phyloP scores from a whole-genome alignment of 2,888 invertebrate species.

The Gortyna flavago region DNA sequence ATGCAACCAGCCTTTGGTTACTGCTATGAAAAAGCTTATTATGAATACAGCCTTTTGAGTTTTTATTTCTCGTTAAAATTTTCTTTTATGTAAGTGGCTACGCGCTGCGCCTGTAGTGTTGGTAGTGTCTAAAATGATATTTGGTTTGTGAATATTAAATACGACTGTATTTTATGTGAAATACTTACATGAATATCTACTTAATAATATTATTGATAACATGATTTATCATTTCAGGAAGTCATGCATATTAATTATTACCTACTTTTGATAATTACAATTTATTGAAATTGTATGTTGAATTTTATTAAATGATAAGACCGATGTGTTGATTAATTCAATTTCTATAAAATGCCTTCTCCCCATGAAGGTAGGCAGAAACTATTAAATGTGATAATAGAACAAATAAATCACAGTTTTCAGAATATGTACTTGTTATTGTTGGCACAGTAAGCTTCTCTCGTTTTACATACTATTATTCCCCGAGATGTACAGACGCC shows the following conservation, averaged over 20 bases:
- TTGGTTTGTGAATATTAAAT: constrained; percentile 2
- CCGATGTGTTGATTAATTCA: constrained; percentile 10
- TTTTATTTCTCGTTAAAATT: constrained; percentile 75
- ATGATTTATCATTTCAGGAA: constrained; percentile 45
- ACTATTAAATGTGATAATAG: constrained; percentile 47
- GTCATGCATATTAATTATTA: constrained; percentile 22
- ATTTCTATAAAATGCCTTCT: background rate
- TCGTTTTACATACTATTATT: constrained; percentile 71
- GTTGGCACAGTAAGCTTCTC: constrained; percentile 65
- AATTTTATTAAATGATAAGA: constrained; percentile 12
- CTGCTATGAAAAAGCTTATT: constrained; percentile 78
- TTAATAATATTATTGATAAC: constrained; percentile 14
- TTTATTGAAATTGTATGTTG: constrained; percentile 18
- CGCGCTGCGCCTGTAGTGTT: constrained; percentile 16
- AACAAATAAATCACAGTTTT: constrained; percentile 59
- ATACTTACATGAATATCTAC: constrained; percentile 14
- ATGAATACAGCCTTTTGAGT: constrained; percentile 74
- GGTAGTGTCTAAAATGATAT: background rate
- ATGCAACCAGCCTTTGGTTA: constrained; percentile 74
- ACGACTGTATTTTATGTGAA: constrained; percentile 4
- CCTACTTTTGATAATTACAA: constrained; percentile 11
- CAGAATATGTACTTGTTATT: constrained; percentile 66
- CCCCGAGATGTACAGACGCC: constrained; percentile 46
- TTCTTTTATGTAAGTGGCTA: constrained; percentile 61
- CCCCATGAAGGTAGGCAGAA: background rate